Base-by-base conservation (phyloP, 2,888 invertebrate species). In the Coenonympha arcania region DNA sequence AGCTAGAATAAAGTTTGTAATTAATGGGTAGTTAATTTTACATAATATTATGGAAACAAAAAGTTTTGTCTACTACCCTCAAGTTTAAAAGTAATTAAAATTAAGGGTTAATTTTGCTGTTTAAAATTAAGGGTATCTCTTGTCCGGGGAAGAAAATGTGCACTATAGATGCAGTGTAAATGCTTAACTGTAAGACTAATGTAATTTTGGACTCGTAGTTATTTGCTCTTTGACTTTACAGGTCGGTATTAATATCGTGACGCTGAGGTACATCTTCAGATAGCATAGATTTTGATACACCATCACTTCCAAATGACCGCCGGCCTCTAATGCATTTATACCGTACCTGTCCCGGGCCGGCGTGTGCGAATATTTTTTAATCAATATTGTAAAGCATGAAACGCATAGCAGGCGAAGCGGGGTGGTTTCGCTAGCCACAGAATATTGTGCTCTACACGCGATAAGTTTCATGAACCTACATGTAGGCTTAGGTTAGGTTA, bases 241-340 rank as follows among this genome's bases (percentile, higher is more conserved):
- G 87, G 87, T 87, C 87, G 87, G 77, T 87, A 83, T 85, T 87
- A 87, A 77, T 81, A 79, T 79, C 73, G 76, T 71, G 83, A 73
- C 63, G 85, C 78, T 74, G 82, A 74, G 67, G 66, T 68, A n/a
- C 76, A 65, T 60, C 79, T 73, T 68, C 78, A 75, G 73, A 74
- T 78, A 59, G 69, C 66, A 69, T 76, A 74, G 64, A 65, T 79
- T 79, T 83, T 74, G 71, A 75, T 75, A 75, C 79, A 62, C 46
- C 63, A 69, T 73, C 69, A 66, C 71, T 70, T 71, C 71, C 68
- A 64, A 69, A 68, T 69, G 73, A 69, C 67, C 66, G 63, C 68
- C 68, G 78, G 78, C 73, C 72, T 67, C 69, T 54, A 59, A 68
- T 76, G 82, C 84, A 83, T 84, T 85, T 84, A 79, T 68, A 71